phyloP scores from a whole-genome alignment of 2,797 vertebrate species.

The Pterois miles region DNA sequence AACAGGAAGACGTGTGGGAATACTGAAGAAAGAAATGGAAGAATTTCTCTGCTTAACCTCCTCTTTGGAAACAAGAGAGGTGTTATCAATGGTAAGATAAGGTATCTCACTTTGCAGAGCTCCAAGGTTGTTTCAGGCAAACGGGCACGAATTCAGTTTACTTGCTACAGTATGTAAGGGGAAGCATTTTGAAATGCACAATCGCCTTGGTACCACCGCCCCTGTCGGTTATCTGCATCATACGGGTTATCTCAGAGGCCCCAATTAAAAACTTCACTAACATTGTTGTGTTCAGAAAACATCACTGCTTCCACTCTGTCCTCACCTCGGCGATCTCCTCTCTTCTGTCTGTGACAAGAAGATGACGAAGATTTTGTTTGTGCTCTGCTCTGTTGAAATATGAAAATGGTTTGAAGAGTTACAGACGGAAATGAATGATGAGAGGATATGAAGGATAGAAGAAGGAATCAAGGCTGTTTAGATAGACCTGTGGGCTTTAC shows the following conservation, averaged over 20 bases:
- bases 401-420: background rate
- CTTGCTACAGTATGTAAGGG: conserved; percentile 34
- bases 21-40: conserved; percentile 6
- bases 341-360: conserved; percentile 14
- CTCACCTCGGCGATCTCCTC: conserved; percentile 6
- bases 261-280: conserved; percentile 70
- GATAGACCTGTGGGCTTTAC: background rate
- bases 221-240: conserved; percentile 46
- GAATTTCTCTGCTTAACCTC: background rate
- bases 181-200: conserved; percentile 29
- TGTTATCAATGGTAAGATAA: background rate
- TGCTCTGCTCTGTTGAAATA: background rate
- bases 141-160: conserved; percentile 16
- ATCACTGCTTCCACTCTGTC: conserved; percentile 32
- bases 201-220: conserved; percentile 16
- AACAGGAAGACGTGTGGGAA: conserved; percentile 41
- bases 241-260: conserved; percentile 55
- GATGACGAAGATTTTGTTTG: background rate
- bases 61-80: background rate
- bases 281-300: conserved; percentile 42
- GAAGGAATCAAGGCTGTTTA: background rate
- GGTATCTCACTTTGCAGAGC: background rate
- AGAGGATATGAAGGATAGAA: background rate
- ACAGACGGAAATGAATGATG: background rate
- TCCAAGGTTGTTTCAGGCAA: conserved; percentile 18